Base-by-base conservation (phyloP, 1,140 invertebrate genomes). In the Cydia fagiglandana region DNA sequence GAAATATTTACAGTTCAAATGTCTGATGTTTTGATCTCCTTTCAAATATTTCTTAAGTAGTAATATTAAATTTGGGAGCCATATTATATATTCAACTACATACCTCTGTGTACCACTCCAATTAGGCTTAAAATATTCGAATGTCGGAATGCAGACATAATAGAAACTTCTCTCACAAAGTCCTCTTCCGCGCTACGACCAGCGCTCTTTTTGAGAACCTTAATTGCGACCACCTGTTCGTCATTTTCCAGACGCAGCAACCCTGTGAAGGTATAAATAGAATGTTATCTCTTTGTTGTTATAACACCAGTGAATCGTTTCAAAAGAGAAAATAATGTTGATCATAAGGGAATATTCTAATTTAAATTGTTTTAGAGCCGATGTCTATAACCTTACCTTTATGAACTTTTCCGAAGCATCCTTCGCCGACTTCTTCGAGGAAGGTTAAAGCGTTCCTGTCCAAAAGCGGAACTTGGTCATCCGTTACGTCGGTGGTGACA, bases 321-420 rank as follows among this genome's bases (percentile, higher is more conserved):
- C 53, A 15, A 47, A 47, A 47, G 45, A 45, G 10, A 24, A 24
- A 45, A 45, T 2, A 2, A 53, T 17, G 50, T 0, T 1, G 5
- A 53, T 53, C 24, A 24, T n/a, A 4, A 6, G n/a, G 10, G 10
- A 47, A 9, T 50, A 50, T 15, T 13, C 12, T 50, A 50, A 50
- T 4, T 50, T n/a, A 17, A 53, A 56, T n/a, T 30, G 30, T n/a
- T 17, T 56, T 56, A 17, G 5, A n/a, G n/a, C n/a, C 20, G 13
- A 50, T 56, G n/a, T 56, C 12, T 56, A 7, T 56, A 17, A 17
- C 9, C 82, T 87, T 93, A 97, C 96, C 97, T 96, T 96, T 97
- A 84, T 95, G 97, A 47, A 98, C 97, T 93, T 97, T 97, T n/a
- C 97, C 97, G 85, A 98, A 98, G 83, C 96, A 98, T 2, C 97